A percentile compares a stretch with the other conserved stretches of the same genome.
Evolutionary conservation across 2,113 vertebrate genomes (phyloP).

Genomic region (Aegotheles bennettii): DNA sequence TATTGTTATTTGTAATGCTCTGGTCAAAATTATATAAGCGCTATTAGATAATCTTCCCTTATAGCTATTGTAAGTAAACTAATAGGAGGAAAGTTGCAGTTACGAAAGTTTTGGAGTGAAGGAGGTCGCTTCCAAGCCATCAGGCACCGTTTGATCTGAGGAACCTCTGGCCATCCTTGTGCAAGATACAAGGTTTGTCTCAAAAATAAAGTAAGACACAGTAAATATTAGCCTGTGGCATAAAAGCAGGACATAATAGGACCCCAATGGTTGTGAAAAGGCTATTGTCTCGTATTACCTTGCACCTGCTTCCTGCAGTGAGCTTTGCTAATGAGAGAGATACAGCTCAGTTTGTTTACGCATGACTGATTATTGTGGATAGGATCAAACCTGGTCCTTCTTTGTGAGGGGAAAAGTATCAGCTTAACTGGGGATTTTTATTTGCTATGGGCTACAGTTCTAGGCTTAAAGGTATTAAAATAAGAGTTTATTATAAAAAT

Average conservation of each 20-base stretch:
- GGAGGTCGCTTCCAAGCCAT: accelerated
- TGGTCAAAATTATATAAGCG: not conserved
- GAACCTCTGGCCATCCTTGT: not conserved
- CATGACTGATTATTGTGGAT: not conserved
- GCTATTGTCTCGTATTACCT: not conserved
- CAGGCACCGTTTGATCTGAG: not conserved
- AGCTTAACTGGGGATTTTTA: not conserved
- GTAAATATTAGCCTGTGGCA: not conserved
- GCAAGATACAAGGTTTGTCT: not conserved
- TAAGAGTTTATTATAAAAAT: no score
- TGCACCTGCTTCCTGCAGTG: not conserved
- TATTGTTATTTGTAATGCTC: not conserved
- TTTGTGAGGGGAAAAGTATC: not conserved
- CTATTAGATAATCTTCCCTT: not conserved
- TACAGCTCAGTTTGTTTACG: not conserved
- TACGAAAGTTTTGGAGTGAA: not conserved
- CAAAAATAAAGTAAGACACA: not conserved
- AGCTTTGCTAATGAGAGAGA: not conserved
- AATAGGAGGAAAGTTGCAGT: not conserved
- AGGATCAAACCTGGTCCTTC: not conserved
- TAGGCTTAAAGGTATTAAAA: not conserved
- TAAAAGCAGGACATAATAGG: not conserved
- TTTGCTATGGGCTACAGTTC: not conserved
- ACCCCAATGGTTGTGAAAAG: not conserved
- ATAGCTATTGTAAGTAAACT: not conserved